phyloP scores from a whole-genome alignment of 2,797 vertebrate genomes.

The Hozukius guyotensis region DNA sequence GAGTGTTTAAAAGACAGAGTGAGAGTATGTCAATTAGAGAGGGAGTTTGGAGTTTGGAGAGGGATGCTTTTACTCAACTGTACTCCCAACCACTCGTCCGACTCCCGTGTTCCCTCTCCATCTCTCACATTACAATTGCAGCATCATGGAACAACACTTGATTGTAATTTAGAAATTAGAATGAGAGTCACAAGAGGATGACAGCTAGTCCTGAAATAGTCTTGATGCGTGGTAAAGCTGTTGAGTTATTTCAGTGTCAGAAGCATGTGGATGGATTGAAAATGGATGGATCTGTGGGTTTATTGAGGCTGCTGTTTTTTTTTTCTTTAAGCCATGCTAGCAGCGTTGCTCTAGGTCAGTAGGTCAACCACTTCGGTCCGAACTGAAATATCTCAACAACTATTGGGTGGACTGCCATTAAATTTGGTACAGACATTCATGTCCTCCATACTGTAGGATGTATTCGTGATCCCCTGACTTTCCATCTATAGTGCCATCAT shows the following conservation, averaged over 20 bases:
- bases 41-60: slow-evolving; percentile 26
- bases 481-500: no score
- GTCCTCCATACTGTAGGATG: no score
- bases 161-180: slow-evolving; percentile 42
- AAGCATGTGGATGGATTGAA: background rate
- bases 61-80: slow-evolving; percentile 11
- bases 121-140: slow-evolving; percentile 17
- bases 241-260: slow-evolving; percentile 18
- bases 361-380: no score
- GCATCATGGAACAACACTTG: slow-evolving; percentile 36
- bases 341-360: no score
- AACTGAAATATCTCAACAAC: no score
- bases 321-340: background rate
- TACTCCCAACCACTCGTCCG: slow-evolving; percentile 13
- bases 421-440: no score
- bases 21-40: slow-evolving; percentile 25
- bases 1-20: slow-evolving; percentile 47
- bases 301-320: background rate
- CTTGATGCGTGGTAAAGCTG: background rate
- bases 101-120: slow-evolving; percentile 23
- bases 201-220: slow-evolving; percentile 41
- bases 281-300: background rate
- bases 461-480: no score
- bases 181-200: slow-evolving; percentile 38
- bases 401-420: no score